Base-by-base conservation (phyloP, 2,797 vertebrate genomes). In the Gila robusta region DNA sequence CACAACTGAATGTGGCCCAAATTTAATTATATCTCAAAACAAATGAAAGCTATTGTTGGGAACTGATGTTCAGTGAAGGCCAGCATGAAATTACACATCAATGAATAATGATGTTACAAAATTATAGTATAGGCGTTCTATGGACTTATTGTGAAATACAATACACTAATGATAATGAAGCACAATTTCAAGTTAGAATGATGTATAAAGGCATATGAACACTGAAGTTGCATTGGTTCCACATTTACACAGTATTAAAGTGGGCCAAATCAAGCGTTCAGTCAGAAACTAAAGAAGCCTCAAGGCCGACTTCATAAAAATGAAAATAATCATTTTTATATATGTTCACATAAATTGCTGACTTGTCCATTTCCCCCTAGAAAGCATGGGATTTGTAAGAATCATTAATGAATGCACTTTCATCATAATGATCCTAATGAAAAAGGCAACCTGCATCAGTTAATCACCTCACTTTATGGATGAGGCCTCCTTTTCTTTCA, bases 341-440 rank as follows among this genome's bases (percentile, higher is more conserved):
- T 86, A 90, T 70, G 74, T 88, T 87, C 19, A 8, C 37, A 84
- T 90, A 80, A 88, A 59, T 70, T 54, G 21, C 70, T 49, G 26
- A 52, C 35, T 83, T 82, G 49, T 54, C 62, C 69, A 37, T 47
- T 80, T 49, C 70, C n/a, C 59, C 10, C 17, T 23, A 14, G 67
- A 67, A 52, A 79, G 59, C 39, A 52, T 69, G 37, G 80, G 12
- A 54, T 70, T 85, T 54, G 81, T 78, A 87, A 86, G 84, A 73
- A 59, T 79, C 66, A 82, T 84, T 87, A 91, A 92, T 85, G 73
- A 84, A 88, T 91, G 83, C 87, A 77, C 83, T 84, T 89, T 90
- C 81, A 87, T 87, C 84, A 80, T 85, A 92, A 89, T 92, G 91
- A 92, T 93, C 83, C 87, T 91, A 86, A 93, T 84, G 88, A 85